These are phyloP conservation scores for Cirrhinus molitorella DNA, from an alignment of 2,797 vertebrate species.

Conservation along the genomic window DNA sequence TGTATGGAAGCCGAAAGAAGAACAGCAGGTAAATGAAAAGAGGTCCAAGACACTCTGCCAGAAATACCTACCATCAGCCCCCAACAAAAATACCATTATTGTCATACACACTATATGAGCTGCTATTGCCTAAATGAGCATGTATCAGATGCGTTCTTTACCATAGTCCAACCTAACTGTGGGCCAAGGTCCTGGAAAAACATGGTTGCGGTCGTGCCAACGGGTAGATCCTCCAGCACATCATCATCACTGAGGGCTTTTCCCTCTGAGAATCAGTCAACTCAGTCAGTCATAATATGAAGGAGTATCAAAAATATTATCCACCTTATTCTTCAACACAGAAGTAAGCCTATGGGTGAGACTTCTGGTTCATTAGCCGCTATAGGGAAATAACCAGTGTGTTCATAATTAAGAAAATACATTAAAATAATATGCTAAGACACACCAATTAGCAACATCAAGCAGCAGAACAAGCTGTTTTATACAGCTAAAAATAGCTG, in stretches of 20 bases:
- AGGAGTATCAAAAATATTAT: not conserved
- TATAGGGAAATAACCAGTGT: no score
- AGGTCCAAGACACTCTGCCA: conserved; percentile 77
- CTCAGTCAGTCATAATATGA: not conserved
- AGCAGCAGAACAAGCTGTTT: no score
- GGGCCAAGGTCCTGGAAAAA: conserved; percentile 85
- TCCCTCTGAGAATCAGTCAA: conserved; percentile 72
- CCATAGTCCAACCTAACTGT: conserved; percentile 85
- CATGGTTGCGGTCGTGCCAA: conserved; percentile 83
- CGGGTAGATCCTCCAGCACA: conserved; percentile 80
- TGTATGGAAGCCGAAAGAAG: conserved; percentile 77
- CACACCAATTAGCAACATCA: no score
- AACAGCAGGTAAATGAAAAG: conserved; percentile 79
- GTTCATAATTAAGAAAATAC: no score
- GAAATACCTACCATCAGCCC: conserved; percentile 71
- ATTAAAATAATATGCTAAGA: no score
- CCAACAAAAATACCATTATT: not conserved
- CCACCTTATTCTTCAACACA: no score
- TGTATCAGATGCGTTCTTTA: conserved; percentile 62
- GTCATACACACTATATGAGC: not conserved
- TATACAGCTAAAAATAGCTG: no score
- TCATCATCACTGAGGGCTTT: conserved; percentile 82
- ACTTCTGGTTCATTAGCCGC: no score
- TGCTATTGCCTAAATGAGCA: not conserved
- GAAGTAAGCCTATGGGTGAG: no score